Evolutionary conservation across 2,888 invertebrate species (phyloP).

Genomic region (Meteorus colon): DNA sequence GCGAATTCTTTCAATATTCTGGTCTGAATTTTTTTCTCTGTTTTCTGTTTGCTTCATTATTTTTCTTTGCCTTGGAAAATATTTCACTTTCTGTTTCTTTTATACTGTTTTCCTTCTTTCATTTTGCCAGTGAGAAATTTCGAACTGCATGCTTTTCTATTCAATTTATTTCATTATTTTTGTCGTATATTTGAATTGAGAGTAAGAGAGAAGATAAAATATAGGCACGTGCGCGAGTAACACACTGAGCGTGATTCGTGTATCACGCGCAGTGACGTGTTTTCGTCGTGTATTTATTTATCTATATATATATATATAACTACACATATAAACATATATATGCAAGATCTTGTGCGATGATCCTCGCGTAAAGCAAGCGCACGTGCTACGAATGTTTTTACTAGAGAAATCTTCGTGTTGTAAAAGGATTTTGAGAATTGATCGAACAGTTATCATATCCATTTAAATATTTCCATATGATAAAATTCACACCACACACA

Average conservation of each 20-base stretch:
- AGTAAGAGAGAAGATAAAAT: slow-evolving; percentile 25
- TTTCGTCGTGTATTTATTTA: slow-evolving; percentile 37
- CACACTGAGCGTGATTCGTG: slow-evolving; percentile 42
- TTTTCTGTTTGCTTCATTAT: neutral
- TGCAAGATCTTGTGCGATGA: slow-evolving; percentile 43
- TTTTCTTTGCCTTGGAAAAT: too few species aligned
- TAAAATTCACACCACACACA: neutral
- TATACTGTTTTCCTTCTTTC: neutral
- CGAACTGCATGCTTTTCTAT: neutral
- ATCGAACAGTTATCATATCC: slow-evolving; percentile 1
- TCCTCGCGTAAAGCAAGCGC: slow-evolving; percentile 33
- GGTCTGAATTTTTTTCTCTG: neutral
- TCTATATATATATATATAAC: slow-evolving; percentile 18
- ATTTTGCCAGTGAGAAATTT: neutral
- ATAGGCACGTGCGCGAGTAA: slow-evolving; percentile 43
- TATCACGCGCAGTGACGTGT: slow-evolving; percentile 43
- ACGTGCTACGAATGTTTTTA: slow-evolving; percentile 38
- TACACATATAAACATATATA: slow-evolving; percentile 22
- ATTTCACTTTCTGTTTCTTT: neutral
- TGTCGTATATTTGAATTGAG: neutral
- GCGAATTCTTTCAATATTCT: slow-evolving; percentile 24
- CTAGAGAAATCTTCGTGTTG: slow-evolving; percentile 33
- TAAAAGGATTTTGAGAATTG: slow-evolving; percentile 7
- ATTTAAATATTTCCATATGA: neutral
- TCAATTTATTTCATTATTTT: slow-evolving; percentile 21